Evolutionary conservation across 64 coral and sea anemone species (phyloP), one percentile per base, ranked within the genome.

Genomic region (Porites australiensis): DNA sequence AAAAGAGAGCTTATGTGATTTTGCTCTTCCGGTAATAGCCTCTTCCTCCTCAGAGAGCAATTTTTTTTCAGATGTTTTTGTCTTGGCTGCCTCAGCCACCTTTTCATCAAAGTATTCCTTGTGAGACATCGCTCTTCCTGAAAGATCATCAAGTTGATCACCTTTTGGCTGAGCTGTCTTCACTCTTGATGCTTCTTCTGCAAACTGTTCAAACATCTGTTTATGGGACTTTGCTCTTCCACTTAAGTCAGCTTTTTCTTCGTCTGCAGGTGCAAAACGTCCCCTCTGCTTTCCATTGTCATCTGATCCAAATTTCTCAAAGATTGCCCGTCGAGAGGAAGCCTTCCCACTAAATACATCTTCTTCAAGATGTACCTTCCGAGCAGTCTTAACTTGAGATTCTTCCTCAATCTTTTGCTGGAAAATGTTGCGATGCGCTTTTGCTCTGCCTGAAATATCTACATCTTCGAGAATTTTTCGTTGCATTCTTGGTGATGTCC

Each of bases 321-420:
- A 83, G 22, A 83, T 83, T 83, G 59, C 59, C 13, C 79, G 60
- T 13, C 60, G 79, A 50, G 90, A 77, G 5, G 90, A 67, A 3
- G 80, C 90, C 13, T 87, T 92, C 13, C 83, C 83, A 50, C 82
- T 63, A 45, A 83, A 51, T 5, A 92, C 63, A 23, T 86, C 90
- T 67, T 92, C 90, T 8, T 92, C 90, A 16, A 92, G 55, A 57
- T 73, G 50, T 2, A 52, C 52, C 45, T 74, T 83, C 15, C 49
- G 47, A 77, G 80, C 75, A 18, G 90, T 68, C 48, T 74, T 92
- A 5, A 75, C 71, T 54, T 92, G 68, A 15, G 58, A 67, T 50
- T 92, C 90, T 78, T 92, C 90, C 20, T 82, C 90, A 44, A 92
- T 92, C 72, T 79, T 85, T 67, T 92, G 58, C 63, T 92, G 80